Conservation (phyloP, 2,113 vertebrate species). For the Sakesphorus luctuosus region DNA sequence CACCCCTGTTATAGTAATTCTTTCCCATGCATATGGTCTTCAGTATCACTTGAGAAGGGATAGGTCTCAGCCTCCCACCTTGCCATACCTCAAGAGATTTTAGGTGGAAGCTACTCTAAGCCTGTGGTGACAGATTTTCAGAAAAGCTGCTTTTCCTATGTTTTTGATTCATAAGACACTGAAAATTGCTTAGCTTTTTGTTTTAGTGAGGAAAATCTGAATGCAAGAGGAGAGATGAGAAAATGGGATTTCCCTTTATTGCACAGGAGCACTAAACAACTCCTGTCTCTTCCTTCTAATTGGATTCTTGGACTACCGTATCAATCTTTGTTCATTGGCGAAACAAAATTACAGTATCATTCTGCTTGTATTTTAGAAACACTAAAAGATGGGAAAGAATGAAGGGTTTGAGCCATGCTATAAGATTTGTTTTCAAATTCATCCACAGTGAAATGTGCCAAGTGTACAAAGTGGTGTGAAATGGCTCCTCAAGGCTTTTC, state of each 20-base stretch:
- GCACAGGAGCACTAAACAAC: neutral
- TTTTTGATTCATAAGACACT: neutral
- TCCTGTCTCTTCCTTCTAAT: constrained; percentile 15
- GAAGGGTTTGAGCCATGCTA: neutral
- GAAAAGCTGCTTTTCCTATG: neutral
- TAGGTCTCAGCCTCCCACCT: neutral
- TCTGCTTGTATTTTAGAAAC: neutral
- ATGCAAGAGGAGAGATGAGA: neutral
- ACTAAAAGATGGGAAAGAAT: neutral
- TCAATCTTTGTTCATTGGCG: constrained; percentile 8
- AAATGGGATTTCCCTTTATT: constrained; percentile 41
- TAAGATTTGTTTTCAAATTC: neutral
- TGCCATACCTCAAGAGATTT: neutral
- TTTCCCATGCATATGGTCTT: neutral
- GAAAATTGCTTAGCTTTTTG: neutral
- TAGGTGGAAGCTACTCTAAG: neutral
- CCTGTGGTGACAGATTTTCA: neutral
- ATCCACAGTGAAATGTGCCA: neutral
- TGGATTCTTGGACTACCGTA: neutral
- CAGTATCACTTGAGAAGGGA: neutral
- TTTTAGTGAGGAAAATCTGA: neutral
- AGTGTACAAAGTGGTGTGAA: neutral
- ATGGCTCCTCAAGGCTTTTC: neutral
- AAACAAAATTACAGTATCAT: neutral
- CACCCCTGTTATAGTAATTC: neutral